Conservation (phyloP, 2,888 invertebrate genomes). For the Rotaria macrura region DNA sequence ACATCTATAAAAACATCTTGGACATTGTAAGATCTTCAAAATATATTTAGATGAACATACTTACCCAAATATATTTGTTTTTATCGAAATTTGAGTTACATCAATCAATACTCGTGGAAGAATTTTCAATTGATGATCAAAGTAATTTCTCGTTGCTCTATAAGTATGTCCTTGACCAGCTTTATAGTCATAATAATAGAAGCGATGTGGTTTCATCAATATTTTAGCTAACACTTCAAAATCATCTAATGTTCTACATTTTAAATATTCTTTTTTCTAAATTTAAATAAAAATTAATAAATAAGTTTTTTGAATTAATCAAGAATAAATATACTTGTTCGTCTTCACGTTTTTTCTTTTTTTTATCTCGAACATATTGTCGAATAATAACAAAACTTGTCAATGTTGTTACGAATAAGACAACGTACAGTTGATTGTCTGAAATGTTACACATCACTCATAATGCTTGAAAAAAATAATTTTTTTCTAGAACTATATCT, state of each 20-base stretch:
- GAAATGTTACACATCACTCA: neutral
- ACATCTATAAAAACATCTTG: neutral
- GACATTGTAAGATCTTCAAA: neutral
- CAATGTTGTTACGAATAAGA: neutral
- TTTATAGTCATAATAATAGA: constrained; percentile 14
- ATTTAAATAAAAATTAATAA: neutral
- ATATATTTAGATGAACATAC: neutral
- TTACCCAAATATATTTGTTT: constrained; percentile 2
- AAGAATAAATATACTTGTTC: neutral
- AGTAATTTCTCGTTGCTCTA: neutral
- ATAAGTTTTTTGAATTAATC: too few species aligned
- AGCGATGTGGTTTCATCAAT: neutral
- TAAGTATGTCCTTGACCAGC: constrained; percentile 2
- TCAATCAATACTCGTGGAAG: neutral
- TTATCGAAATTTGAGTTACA: neutral
- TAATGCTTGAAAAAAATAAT: too few species aligned
- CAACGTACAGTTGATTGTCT: neutral
- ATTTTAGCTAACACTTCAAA: neutral
- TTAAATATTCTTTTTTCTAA: neutral
- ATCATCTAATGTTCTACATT: neutral
- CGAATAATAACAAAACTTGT: neutral
- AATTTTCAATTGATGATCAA: neutral
- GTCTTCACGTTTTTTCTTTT: neutral
- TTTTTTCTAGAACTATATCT: too few species aligned
- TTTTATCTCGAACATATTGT: neutral